Conservation (phyloP, 2,797 vertebrate genomes). For the Coracias cyanogaster region DNA sequence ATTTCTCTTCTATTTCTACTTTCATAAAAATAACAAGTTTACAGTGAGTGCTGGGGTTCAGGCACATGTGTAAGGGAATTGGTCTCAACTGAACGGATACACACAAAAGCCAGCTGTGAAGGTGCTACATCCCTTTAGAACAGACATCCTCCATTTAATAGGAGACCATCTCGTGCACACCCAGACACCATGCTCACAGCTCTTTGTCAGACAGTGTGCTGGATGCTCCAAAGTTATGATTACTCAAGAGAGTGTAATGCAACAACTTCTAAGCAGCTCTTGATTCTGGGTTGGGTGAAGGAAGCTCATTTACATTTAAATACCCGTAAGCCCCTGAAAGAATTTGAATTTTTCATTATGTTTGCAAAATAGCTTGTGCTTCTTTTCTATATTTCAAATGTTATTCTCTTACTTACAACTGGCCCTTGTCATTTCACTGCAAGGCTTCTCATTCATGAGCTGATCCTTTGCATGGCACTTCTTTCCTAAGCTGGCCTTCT, state of each 20-base stretch:
- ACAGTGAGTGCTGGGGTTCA: not conserved
- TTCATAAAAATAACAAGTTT: not conserved
- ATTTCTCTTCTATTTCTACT: not conserved
- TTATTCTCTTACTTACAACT: conserved; percentile 12
- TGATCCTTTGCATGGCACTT: not conserved
- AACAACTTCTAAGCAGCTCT: not conserved
- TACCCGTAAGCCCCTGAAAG: conserved; percentile 30
- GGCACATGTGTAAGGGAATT: not conserved
- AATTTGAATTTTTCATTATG: conserved; percentile 40
- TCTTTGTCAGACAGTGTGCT: not conserved
- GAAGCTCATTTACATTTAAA: conserved; percentile 59
- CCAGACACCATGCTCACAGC: not conserved
- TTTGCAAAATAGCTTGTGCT: conserved; percentile 22
- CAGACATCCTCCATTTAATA: not conserved
- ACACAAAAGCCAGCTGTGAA: not conserved
- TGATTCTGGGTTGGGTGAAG: not conserved
- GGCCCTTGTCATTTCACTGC: not conserved
- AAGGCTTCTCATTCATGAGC: not conserved
- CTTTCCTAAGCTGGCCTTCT: not conserved
- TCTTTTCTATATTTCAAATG: not conserved
- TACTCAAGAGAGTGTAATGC: conserved; percentile 23
- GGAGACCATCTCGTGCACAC: not conserved
- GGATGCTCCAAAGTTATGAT: not conserved
- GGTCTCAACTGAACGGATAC: not conserved
- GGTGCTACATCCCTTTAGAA: not conserved